Evolutionary conservation across 2,797 vertebrate species (phyloP), one percentile per base, ranked within the genome.

Genomic region (Sebastiscus albofasciatus): DNA sequence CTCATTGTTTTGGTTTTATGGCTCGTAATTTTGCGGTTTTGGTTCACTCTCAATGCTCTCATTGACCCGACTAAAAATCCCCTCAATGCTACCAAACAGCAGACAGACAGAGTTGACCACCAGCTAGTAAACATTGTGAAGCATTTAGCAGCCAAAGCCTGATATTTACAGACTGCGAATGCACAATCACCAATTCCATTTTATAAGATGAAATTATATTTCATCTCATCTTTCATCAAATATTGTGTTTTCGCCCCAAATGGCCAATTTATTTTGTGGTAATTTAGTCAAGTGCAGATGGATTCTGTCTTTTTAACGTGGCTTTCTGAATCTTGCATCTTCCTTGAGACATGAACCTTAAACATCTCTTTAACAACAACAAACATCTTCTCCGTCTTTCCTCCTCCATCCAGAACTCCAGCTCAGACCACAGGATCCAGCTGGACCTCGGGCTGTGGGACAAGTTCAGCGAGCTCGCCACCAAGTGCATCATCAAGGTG

Each of bases 401-500:
- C n/a, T 36, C 56, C 71, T 79, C 89, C 74, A 4, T 79, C 77
- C 85, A 99, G 98, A 98, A 97, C 90, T 99, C 97, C 81, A 97
- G 97, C 0, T 97, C 97, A 9, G 98, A 99, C 86, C 97, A 98
- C 88, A 93, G 98, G 79, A 97, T 99, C 89, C 97, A 97, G 78
- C 94, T 99, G 93, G 98, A 99, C 93, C 96, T 99, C 20, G 97
- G 97, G 14, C 96, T 99, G 42, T 99, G 98, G 98, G 98, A 99
- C 93, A 99, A 99, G 93, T 99, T 99, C 96, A 99, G 98, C 29
- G 98, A 99, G 79, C 96, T 99, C 87, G 97, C 97, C 92, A 99
- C 97, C 29, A 99, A 98, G 96, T 99, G 98, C 96, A 99, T 99
- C 96, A 97, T 99, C 92, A 99, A 98, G 95, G 97, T 98, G 87